Base-by-base conservation (phyloP, 2,888 invertebrate genomes). In the Salticus scenicus region DNA sequence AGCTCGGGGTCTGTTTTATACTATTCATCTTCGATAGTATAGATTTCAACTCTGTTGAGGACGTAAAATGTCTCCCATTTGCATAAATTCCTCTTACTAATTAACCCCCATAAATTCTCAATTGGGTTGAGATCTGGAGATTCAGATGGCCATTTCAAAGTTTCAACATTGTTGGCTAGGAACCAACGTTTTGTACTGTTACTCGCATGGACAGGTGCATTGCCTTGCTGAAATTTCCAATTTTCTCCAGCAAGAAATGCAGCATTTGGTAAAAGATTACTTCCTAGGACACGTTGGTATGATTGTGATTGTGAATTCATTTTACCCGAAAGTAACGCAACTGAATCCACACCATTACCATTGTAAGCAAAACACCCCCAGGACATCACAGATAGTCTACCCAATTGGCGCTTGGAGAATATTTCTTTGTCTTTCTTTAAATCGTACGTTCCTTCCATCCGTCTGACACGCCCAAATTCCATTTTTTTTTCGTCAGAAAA, bases 351-450 rank as follows among this genome's bases (percentile, higher is more conserved):
- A 37, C 37, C 37, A 37, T 37, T 17, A 1, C 1, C 47, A 47
- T 57, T 57, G 57, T 2, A 57, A 57, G 57, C 57, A 57, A 57
- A 57, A 24, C 57, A 57, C 57, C 57, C 57, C 57, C 57, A 37
- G 37, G 37, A 10, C 37, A 37, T 37, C 37, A 37, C 37, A 37
- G 37, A 37, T 4, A 37, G 7, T 37, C 4, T 10, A 37, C 37
- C 4, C 10, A 37, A 37, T 37, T 37, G 37, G 37, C 37, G 37
- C 37, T 37, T 37, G 37, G 37, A 37, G 37, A 37, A 37, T 37
- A 37, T 7, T 37, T 37, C 37, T 37, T 37, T 37, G 4, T 37
- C 37, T 37, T 37, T 37, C 10, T 10, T 37, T 37, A 37, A 37
- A 37, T 37, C 37, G 10, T 37, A 10, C 37, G 10, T 4, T 37